Evolutionary conservation across 2,888 invertebrate species (phyloP).

Genomic region (Mactromeris polynyma): DNA sequence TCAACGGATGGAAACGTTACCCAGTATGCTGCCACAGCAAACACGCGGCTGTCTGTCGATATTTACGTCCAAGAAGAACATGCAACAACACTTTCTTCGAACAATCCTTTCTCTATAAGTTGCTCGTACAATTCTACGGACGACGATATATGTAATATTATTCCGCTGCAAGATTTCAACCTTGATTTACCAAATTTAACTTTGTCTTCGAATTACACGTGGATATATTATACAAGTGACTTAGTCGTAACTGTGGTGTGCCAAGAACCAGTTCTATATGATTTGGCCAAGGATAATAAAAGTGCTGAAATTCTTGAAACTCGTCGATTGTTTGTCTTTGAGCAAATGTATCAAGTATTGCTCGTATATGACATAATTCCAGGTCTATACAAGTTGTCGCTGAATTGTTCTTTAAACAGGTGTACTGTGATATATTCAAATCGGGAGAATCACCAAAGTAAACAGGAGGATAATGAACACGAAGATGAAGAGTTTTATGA

Average conservation of each 20-base stretch:
- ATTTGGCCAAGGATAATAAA: background rate
- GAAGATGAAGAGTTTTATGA: background rate
- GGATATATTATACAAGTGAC: constrained; percentile 18
- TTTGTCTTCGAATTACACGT: background rate
- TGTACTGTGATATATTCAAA: background rate
- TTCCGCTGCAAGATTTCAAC: background rate
- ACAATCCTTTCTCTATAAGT: background rate
- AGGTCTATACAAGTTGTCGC: background rate
- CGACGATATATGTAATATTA: background rate
- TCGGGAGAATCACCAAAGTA: background rate
- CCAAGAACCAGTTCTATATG: background rate
- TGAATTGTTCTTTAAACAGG: background rate
- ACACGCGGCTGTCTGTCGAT: background rate
- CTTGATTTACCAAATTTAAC: background rate
- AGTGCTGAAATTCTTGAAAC: background rate
- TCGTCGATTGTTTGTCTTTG: background rate
- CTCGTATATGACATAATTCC: background rate
- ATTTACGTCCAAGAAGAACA: background rate
- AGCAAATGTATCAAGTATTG: background rate
- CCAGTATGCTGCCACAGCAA: background rate
- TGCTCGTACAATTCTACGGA: background rate
- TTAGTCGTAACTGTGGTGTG: background rate
- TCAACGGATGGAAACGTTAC: background rate
- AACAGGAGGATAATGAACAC: background rate
- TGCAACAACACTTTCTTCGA: background rate